Evolutionary conservation across 2,888 invertebrate species (phyloP).

Genomic region (Subacronicta megacephala): DNA sequence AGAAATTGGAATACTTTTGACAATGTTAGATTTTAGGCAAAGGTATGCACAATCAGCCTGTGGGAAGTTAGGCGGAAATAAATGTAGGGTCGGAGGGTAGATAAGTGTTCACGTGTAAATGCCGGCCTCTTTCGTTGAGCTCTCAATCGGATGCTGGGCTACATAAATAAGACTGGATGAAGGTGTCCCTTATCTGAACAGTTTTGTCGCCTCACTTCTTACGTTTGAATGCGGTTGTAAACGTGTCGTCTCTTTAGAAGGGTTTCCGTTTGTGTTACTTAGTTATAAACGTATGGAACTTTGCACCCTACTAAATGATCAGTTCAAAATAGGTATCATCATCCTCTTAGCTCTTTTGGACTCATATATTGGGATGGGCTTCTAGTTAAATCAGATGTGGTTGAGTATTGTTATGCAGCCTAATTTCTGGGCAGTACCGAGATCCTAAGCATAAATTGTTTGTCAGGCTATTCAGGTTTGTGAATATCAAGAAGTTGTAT

Average conservation of each 20-base stretch:
- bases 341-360: no score
- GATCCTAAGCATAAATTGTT: no score
- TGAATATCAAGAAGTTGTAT: no score
- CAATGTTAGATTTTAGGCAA: conserved; percentile 48
- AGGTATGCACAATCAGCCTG: conserved; percentile 70
- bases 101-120: conserved; percentile 83
- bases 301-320: neutral
- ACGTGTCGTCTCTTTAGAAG: conserved; percentile 56
- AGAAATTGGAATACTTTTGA: conserved; percentile 13
- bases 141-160: conserved; percentile 86
- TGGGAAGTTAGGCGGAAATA: conserved; percentile 84
- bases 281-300: conserved; percentile 8
- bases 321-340: no score
- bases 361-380: no score
- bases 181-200: conserved; percentile 79
- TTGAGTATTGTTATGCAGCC: no score
- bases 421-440: no score
- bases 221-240: conserved; percentile 70
- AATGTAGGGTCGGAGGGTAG: conserved; percentile 85
- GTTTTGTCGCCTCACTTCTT: conserved; percentile 73
- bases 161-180: conserved; percentile 87
- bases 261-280: conserved; percentile 45
- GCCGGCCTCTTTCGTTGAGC: conserved; percentile 73
- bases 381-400: no score
- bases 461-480: no score